Conservation (phyloP, 2,888 invertebrate species). For the Amiota minor region DNA sequence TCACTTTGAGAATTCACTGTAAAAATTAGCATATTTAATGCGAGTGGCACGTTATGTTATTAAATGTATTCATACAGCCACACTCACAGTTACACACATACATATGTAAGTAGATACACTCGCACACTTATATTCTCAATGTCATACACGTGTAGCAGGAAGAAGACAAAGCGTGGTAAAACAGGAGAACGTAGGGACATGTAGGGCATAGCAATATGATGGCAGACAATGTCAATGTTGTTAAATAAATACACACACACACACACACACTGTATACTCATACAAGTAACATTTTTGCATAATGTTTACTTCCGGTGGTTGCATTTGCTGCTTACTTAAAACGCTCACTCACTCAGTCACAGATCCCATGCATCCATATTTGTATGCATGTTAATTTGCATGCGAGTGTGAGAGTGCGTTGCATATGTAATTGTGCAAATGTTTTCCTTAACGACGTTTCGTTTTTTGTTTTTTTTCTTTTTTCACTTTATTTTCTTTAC, state of each 20-base stretch:
- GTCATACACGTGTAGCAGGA: neutral
- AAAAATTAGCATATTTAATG: slow-evolving; percentile 68
- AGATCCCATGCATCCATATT: neutral
- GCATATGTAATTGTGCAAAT: too few relatives aligned
- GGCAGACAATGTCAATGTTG: slow-evolving; percentile 29
- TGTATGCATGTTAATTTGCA: neutral
- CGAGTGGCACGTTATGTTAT: slow-evolving; percentile 67
- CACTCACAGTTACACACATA: too few relatives aligned
- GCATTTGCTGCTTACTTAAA: neutral
- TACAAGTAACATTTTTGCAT: slow-evolving; percentile 51
- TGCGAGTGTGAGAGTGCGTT: neutral
- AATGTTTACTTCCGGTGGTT: slow-evolving; percentile 7
- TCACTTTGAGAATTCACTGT: slow-evolving; percentile 60
- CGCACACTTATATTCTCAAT: slow-evolving; percentile 26
- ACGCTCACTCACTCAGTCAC: neutral
- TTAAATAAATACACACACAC: slow-evolving; percentile 13
- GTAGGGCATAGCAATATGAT: neutral
- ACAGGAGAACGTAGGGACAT: too few relatives aligned
- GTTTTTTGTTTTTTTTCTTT: too few relatives aligned
- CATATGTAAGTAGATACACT: slow-evolving; percentile 56
- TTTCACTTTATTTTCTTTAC: too few relatives aligned
- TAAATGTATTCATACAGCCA: too few relatives aligned
- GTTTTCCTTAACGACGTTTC: too few relatives aligned
- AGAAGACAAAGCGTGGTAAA: too few relatives aligned
- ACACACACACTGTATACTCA: slow-evolving; percentile 5